Evolutionary conservation across 2,113 vertebrate genomes (phyloP).

Genomic region (Thamnaconus septentrionalis): DNA sequence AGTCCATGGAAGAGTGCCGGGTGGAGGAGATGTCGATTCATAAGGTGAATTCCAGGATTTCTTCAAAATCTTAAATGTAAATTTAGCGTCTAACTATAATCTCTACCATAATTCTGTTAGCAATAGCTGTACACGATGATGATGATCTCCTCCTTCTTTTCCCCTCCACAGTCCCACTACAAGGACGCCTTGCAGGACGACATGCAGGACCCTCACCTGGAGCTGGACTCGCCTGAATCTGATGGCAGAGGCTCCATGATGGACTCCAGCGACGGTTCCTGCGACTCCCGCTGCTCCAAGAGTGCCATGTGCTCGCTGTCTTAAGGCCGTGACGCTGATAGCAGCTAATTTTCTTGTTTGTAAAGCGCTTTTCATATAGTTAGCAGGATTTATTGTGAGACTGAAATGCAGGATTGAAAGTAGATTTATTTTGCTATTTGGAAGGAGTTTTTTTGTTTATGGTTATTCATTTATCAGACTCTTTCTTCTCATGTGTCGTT

Average conservation of each 20-base stretch:
- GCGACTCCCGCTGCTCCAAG: conserved; percentile 67
- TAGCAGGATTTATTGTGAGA: conserved; percentile 10
- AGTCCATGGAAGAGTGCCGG: conserved; percentile 58
- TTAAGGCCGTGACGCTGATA: conserved; percentile 22
- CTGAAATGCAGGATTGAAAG: conserved; percentile 13
- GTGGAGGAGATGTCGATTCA: conserved; percentile 67
- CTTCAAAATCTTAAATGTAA: no score
- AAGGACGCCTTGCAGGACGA: conserved; percentile 65
- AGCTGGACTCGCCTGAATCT: conserved; percentile 56
- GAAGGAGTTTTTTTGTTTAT: not conserved
- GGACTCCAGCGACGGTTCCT: conserved; percentile 60
- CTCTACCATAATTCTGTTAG: not conserved
- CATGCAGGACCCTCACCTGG: conserved; percentile 62
- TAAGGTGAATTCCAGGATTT: conserved; percentile 53
- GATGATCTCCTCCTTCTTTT: not conserved
- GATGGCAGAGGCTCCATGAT: conserved; percentile 62
- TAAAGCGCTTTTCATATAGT: conserved; percentile 8
- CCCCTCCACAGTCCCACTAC: conserved; percentile 59
- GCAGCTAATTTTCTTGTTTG: not conserved
- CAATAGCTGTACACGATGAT: not conserved
- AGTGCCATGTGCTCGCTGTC: conserved; percentile 71
- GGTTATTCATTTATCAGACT: no score
- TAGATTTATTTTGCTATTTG: conserved; percentile 14
- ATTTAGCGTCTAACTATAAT: no score
- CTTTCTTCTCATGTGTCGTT: no score